Evolutionary conservation across 2,888 invertebrate species (phyloP), one percentile per base, ranked within the genome.

Genomic region (Deroplatys truncata): DNA sequence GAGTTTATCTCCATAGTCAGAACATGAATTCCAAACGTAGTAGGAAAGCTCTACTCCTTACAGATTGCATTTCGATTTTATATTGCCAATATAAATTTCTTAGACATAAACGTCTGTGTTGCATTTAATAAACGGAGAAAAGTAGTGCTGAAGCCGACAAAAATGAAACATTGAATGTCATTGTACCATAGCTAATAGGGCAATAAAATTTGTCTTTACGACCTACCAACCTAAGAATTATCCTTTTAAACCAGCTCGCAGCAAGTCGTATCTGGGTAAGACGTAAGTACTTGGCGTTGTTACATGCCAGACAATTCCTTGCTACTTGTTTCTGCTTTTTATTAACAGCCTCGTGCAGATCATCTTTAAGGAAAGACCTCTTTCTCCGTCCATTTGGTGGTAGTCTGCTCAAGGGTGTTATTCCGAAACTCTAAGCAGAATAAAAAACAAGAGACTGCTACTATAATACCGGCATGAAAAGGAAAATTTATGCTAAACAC

Each of bases 401-500:
- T 72, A 72, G 56, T 25, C 56, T 72, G 56, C 56, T 72, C 56
- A 72, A 72, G 56, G 56, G 56, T 72, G 56, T 72, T 72, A 72
- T 72, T 72, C 56, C 56, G 56, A 72, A 72, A 72, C 20, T 72
- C 56, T 72, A 72, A 72, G 56, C 7, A 72, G 25, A 25, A 72
- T 20, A 25, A 72, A 72, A 72, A 72, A 72, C 5, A 72, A 72
- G 29, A 84, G 85, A 31, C 43, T 85, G 85, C 43, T 43, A 85
- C 49, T 85, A 49, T 20, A 85, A 85, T 85, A 35, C 25, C 85
- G 49, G n/a, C 35, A 20, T 43, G 29, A 84, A 20, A 15, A 56
- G 84, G 88, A 49, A 88, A 88, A 88, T 88, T 84, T 88, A 88
- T 88, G 88, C 72, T 84, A 88, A 88, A 84, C 88, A 88, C 84